Percentiles rank a stretch among this genome's conserved stretches.
These are phyloP conservation scores for Argya squamiceps DNA, from an alignment of 2,797 vertebrate genomes.

Conservation along the genomic window DNA sequence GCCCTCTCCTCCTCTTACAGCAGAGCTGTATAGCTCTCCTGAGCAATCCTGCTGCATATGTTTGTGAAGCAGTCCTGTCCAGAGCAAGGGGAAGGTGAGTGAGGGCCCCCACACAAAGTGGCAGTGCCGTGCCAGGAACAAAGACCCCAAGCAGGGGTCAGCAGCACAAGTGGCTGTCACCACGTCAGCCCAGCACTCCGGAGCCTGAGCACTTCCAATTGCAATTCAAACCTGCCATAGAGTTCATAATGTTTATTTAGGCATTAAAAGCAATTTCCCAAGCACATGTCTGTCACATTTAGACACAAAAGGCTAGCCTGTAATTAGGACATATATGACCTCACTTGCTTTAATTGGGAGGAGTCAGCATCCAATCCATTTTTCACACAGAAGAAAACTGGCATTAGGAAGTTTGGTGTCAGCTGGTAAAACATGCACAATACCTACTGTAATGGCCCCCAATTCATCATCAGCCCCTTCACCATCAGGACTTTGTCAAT, in stretches of 20 bases:
- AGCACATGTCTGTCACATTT: slow-evolving; percentile 67
- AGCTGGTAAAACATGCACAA: slow-evolving; percentile 38
- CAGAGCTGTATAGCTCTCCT: not conserved
- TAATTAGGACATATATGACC: slow-evolving; percentile 68
- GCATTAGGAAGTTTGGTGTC: slow-evolving; percentile 60
- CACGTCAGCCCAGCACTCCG: not conserved
- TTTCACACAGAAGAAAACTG: slow-evolving; percentile 54
- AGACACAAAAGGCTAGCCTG: slow-evolving; percentile 61
- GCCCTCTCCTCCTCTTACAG: not conserved
- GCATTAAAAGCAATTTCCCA: slow-evolving; percentile 60
- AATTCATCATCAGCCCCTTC: slow-evolving; percentile 44
- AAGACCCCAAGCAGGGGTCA: not conserved
- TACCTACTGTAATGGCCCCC: slow-evolving; percentile 35
- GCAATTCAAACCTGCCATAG: slow-evolving; percentile 27
- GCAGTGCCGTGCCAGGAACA: not conserved
- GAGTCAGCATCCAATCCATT: slow-evolving; percentile 51
- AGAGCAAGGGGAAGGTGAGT: not conserved
- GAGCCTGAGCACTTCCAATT: slow-evolving; percentile 17
- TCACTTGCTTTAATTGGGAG: slow-evolving; percentile 69
- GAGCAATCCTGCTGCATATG: not conserved
- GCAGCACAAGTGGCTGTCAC: not conserved
- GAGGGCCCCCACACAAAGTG: not conserved
- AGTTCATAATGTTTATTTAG: slow-evolving; percentile 57
- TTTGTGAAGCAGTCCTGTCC: not conserved
- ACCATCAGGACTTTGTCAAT: slow-evolving; percentile 63